Evolutionary conservation across 92 coral and sea anemone genomes (phyloP), one percentile per base, ranked within the genome.

Genomic region (Virgularia gustaviana): DNA sequence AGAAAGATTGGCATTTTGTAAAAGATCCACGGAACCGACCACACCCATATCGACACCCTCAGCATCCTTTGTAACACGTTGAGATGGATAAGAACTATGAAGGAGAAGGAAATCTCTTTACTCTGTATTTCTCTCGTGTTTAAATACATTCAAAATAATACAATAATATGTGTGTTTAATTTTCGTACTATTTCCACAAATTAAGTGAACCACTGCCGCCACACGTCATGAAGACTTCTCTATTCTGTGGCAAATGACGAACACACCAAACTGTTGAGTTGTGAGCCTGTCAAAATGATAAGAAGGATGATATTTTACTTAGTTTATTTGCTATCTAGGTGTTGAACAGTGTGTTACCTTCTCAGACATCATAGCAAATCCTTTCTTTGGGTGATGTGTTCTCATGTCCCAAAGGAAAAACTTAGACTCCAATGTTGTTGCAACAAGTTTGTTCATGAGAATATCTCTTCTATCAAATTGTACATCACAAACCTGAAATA

Each of bases 171-270:
- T 4, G 8, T 33, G 31, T 11, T 20, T 41, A 0, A n/a, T n/a
- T n/a, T n/a, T 82, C 98, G 71, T 82, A 92, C 98, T 92, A 92
- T 71, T 94, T 94, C 99, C 99, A 94, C 30, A 94, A 82, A 47
- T 89, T 94, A 10, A 94, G 84, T 6, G 99, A 73, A 24, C 99
- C 99, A 65, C 81, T 84, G 0, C 99, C 99, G 41, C 96, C 99
- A 71, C 89, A 94, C 0, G 99, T 89, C 90, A 94, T 89, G 71
- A 94, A 89, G 27, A 94, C 74, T 62, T 94, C 99, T 78, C 99
- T 77, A 70, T 94, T 94, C 42, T 94, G 99, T 15, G 99, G 99
- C 36, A 89, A 77, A 66, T 94, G 99, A 57, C 81, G 83, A 25
- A 44, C 92, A 78, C 99, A 89, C 99, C 99, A 94, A 18, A 94